phyloP scores from a whole-genome alignment of 30 jellyfish, hydroid and myxozoan genomes.

The Turritopsis rubra region DNA sequence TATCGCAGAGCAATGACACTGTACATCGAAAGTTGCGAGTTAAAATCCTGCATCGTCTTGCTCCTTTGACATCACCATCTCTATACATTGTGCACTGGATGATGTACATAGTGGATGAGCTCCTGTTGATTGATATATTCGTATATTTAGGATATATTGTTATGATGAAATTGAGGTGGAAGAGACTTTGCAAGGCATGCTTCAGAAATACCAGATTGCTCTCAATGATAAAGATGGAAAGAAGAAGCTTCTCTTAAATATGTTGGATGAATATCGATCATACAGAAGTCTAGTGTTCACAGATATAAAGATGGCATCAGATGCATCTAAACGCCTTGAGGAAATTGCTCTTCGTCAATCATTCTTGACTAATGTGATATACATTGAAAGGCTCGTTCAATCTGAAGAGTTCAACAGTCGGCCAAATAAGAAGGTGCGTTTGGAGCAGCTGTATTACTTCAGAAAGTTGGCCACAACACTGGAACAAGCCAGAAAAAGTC shows the following conservation, averaged over 20 bases:
- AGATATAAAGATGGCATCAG: neutral
- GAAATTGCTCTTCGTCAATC: constrained; percentile 16
- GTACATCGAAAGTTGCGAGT: too few species aligned
- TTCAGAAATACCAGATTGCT: constrained; percentile 5
- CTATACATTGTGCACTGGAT: too few species aligned
- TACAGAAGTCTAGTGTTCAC: neutral
- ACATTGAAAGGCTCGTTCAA: constrained; percentile 8
- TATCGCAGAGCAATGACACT: too few species aligned
- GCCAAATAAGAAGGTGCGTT: neutral
- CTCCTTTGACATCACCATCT: too few species aligned
- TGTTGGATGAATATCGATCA: neutral
- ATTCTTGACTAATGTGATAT: neutral
- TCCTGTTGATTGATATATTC: neutral
- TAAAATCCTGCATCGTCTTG: too few species aligned
- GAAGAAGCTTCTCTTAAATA: neutral
- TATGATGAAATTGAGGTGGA: neutral
- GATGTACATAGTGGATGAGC: too few species aligned
- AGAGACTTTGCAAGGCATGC: neutral
- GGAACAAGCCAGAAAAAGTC: neutral
- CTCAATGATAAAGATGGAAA: constrained; percentile 1
- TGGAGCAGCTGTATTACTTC: constrained; percentile 3
- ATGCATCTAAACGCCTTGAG: neutral
- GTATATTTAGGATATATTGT: neutral
- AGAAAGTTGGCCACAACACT: constrained; percentile 1
- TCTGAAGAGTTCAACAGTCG: constrained; percentile 9